Evolutionary conservation across 2,113 vertebrate genomes (phyloP).

Genomic region (Zosterops japonicus): DNA sequence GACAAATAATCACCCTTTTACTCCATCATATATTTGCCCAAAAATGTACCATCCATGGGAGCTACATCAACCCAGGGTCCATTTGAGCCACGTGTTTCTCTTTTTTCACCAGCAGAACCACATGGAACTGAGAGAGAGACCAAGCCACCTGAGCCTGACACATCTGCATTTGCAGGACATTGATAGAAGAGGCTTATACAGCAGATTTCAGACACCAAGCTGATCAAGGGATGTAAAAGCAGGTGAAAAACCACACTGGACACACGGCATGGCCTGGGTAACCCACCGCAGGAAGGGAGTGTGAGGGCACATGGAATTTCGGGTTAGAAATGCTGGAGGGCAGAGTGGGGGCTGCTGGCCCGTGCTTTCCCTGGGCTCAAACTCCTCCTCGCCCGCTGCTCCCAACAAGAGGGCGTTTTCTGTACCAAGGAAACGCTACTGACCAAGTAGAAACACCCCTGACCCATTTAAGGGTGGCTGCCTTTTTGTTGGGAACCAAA

Average conservation of each 20-base stretch:
- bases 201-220: neutral
- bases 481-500: neutral
- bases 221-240: neutral
- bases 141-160: neutral
- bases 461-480: neutral
- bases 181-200: neutral
- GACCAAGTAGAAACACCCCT: neutral
- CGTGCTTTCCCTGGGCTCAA: neutral
- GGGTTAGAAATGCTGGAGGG: neutral
- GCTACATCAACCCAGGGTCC: neutral
- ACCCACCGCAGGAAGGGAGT: accelerated
- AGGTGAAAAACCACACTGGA: neutral
- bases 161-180: neutral
- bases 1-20: neutral
- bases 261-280: accelerated
- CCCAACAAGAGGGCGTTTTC: neutral
- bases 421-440: neutral
- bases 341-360: neutral
- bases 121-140: neutral
- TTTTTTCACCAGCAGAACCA: neutral
- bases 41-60: neutral
- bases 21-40: neutral
- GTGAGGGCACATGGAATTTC: neutral
- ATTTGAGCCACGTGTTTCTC: neutral
- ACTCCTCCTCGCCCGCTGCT: neutral